Percentiles rank a stretch among this genome's conserved stretches.
Conservation (phyloP, 2,797 vertebrate genomes). For the Intellagama lesueurii region DNA sequence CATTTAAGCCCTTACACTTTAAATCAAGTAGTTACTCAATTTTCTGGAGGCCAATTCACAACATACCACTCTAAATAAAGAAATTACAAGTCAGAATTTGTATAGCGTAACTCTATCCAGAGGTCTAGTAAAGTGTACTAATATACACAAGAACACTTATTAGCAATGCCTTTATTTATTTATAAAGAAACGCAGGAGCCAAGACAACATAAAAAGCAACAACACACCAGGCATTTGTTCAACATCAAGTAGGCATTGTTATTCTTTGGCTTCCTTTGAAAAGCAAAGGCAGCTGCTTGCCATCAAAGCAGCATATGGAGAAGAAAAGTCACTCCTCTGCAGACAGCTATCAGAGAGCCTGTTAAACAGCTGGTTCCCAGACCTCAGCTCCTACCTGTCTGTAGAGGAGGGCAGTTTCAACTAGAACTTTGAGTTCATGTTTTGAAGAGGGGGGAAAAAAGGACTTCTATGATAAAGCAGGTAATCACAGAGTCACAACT, state of each 20-base stretch:
- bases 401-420: background rate
- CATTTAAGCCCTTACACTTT: background rate
- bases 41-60: background rate
- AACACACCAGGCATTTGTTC: constrained; percentile 13
- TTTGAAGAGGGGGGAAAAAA: background rate
- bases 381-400: background rate
- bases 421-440: background rate
- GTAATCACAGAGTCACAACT: background rate
- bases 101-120: constrained; percentile 62
- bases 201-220: constrained; percentile 7
- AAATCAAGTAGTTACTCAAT: background rate
- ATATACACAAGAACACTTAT: constrained; percentile 49
- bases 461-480: background rate
- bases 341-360: background rate
- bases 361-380: background rate
- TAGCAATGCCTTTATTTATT: constrained; percentile 67
- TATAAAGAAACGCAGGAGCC: constrained; percentile 58
- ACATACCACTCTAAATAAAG: background rate
- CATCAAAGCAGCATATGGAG: constrained; percentile 5
- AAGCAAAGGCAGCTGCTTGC: background rate
- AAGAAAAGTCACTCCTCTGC: background rate
- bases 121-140: constrained; percentile 17
- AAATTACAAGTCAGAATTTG: constrained; percentile 45
- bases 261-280: constrained; percentile 4
- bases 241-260: background rate